phyloP scores from a whole-genome alignment of 1,140 invertebrate species.

The Coptotermes formosanus region DNA sequence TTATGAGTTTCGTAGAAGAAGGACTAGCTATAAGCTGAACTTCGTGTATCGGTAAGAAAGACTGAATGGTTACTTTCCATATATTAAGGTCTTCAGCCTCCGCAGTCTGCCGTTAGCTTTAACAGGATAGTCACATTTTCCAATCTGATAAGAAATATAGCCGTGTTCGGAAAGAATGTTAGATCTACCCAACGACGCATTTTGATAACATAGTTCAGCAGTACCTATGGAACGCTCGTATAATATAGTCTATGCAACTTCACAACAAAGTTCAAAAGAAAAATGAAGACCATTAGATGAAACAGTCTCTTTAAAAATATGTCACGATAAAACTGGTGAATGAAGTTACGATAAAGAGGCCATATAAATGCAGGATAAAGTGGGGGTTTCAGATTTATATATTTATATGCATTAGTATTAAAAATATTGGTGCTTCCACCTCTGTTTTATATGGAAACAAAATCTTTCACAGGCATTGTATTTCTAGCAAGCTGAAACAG shows the following conservation, averaged over 20 bases:
- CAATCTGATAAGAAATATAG: not conserved
- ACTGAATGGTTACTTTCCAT: not conserved
- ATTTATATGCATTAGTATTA: not conserved
- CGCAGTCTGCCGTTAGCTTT: not conserved
- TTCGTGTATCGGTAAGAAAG: not conserved
- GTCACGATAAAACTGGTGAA: not conserved
- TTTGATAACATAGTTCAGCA: not conserved
- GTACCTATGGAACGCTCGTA: not conserved
- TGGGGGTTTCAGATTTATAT: not conserved
- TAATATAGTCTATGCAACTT: not conserved
- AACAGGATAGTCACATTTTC: not conserved
- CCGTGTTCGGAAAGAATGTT: not conserved
- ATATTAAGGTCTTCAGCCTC: not conserved
- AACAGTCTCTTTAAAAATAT: not conserved
- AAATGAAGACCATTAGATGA: not conserved
- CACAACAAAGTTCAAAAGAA: not conserved
- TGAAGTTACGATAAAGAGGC: not conserved
- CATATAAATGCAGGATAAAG: not conserved
- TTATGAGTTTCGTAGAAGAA: not conserved
- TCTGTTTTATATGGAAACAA: too few relatives aligned
- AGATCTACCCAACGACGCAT: not conserved
- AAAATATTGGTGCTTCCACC: too few relatives aligned
- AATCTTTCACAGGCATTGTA: too few relatives aligned
- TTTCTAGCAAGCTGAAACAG: too few relatives aligned
- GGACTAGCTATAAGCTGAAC: not conserved